Conservation (phyloP, 2,797 vertebrate species). For the Myioborus miniatus region DNA sequence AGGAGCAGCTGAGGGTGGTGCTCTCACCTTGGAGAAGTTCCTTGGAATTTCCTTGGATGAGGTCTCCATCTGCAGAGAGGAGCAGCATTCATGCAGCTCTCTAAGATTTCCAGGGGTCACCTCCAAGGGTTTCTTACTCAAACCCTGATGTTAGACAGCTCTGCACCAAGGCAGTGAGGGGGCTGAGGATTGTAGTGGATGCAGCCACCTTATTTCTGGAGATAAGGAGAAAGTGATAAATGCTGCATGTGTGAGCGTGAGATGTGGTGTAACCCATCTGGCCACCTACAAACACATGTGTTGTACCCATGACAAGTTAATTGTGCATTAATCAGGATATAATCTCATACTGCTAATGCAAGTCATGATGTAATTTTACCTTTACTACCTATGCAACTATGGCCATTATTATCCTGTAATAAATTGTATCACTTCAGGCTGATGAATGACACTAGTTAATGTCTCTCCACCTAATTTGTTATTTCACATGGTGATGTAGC, state of each 20-base stretch:
- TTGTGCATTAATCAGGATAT: slow-evolving; percentile 70
- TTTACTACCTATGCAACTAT: slow-evolving; percentile 43
- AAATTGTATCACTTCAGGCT: slow-evolving; percentile 53
- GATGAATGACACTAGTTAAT: slow-evolving; percentile 51
- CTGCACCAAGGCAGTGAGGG: not conserved
- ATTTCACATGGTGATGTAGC: slow-evolving; percentile 22
- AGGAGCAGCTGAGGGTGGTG: not conserved
- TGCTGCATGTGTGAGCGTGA: not conserved
- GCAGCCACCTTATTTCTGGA: not conserved
- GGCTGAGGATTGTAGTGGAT: not conserved
- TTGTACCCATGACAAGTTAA: slow-evolving; percentile 59
- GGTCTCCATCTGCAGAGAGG: not conserved
- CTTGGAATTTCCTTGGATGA: fast-evolving
- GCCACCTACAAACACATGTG: slow-evolving; percentile 45
- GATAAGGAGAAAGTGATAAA: slow-evolving; percentile 33
- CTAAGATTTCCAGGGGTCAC: not conserved
- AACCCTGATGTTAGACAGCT: not conserved
- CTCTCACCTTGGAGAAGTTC: not conserved
- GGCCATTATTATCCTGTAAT: slow-evolving; percentile 51
- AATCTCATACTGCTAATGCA: slow-evolving; percentile 64
- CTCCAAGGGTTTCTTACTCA: not conserved
- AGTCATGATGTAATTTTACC: slow-evolving; percentile 65
- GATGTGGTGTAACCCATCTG: slow-evolving; percentile 33
- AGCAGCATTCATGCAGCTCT: not conserved
- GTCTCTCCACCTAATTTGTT: slow-evolving; percentile 11